Base-by-base conservation (phyloP, 1,140 invertebrate species). In the Pseudoatta argentina region DNA sequence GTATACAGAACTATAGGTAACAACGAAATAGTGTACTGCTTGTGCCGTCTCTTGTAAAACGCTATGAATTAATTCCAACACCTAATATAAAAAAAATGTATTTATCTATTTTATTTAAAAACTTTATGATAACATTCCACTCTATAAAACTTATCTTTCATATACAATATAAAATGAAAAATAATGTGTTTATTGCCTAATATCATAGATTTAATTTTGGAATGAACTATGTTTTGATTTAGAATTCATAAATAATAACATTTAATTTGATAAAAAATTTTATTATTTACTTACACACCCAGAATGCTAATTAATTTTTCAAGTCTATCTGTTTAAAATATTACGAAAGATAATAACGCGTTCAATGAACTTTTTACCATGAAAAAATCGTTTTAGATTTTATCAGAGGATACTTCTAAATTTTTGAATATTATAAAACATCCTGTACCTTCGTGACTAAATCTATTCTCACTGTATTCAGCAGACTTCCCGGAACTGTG, bases 401-500 rank as follows among this genome's bases (percentile, higher is more conserved):
- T 57, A 48, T 64, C 18, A 18, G 6, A 10, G 0, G 5, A 63
- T 18, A 24, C 5, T 21, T 7, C 6, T 27, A 61, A n/a, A 73
- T 7, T 61, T 51, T 6, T 14, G 12, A 73, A 48, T 8, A 1
- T 59, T 30, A 18, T 2, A 14, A 51, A 48, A 0, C 2, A 27
- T 44, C 18, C 4, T 30, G 6, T 27, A 82, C 12, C 10, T 81
- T n/a, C 1, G 21, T 48, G 24, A 51, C 1, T 39, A 6, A 61
- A 73, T 51, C 24, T 61, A 12, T 34, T 64, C 3, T 7, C 21
- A 14, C 8, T 61, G 8, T 14, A n/a, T 2, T 2, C 34, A 51
- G 39, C 14, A 82, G 48, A 61, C 34, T 83, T 83, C 79, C 7
- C 18, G 44, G 69, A 61, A 83, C 51, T 27, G 8, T 21, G 2